A percentile compares a stretch with the other conserved stretches of the same genome.
Conservation (phyloP, 2,113 vertebrate species). For the Stigmatopora nigra region DNA sequence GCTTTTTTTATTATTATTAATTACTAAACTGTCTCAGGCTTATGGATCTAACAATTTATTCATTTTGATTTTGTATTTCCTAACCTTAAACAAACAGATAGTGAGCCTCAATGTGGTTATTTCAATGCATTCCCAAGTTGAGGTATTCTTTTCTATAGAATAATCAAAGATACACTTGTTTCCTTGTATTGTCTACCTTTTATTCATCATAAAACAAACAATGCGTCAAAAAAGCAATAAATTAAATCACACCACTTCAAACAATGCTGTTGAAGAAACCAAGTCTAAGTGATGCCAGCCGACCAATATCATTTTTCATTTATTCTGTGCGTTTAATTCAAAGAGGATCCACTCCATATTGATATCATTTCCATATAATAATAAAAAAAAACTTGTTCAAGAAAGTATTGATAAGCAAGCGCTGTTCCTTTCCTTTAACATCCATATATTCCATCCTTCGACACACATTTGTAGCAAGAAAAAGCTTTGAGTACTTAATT, state of each 20-base stretch:
- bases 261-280: slow-evolving; percentile 10
- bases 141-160: too few species aligned
- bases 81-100: too few species aligned
- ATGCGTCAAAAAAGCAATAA: slow-evolving; percentile 32
- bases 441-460: neutral
- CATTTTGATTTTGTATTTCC: too few species aligned
- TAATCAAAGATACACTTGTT: neutral
- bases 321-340: neutral
- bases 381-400: neutral
- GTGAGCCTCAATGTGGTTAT: too few species aligned
- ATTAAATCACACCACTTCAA: slow-evolving; percentile 20
- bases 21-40: too few species aligned
- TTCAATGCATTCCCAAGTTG: too few species aligned
- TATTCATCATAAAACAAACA: slow-evolving; percentile 46
- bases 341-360: neutral
- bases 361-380: neutral
- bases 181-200: slow-evolving; percentile 29
- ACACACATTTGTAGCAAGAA: neutral
- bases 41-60: too few species aligned
- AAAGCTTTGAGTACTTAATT: neutral
- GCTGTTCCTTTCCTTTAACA: neutral
- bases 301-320: neutral
- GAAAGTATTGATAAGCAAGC: neutral
- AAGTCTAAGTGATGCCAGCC: neutral
- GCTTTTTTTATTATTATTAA: neutral